These are phyloP conservation scores for Diorhabda carinulata DNA, from an alignment of 1,140 invertebrate species.

Conservation along the genomic window DNA sequence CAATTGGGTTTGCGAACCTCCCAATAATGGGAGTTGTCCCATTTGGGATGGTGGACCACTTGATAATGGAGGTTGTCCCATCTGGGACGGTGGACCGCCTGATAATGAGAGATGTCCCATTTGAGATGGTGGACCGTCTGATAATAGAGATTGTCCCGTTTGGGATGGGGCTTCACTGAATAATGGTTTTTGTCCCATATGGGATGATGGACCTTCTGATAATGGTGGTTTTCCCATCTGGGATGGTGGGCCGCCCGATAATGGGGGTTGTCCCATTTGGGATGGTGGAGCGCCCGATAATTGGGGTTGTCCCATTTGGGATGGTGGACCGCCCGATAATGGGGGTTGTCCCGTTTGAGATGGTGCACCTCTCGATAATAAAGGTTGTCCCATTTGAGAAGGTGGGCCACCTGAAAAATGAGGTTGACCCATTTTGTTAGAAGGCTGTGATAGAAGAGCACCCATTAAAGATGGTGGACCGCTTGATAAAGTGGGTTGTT, in stretches of 20 bases:
- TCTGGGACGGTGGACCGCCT: conserved; percentile 20
- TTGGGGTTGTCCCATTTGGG: not conserved
- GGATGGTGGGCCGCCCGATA: conserved; percentile 29
- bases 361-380: not conserved
- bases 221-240: conserved; percentile 16
- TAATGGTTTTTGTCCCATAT: conserved; percentile 16
- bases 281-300: conserved; percentile 40
- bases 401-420: conserved; percentile 23
- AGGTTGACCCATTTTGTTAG: conserved; percentile 16
- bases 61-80: conserved; percentile 21
- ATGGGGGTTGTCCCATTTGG: conserved; percentile 27
- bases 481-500: conserved; percentile 14
- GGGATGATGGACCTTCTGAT: not conserved
- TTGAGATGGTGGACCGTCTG: not conserved
- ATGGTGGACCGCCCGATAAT: not conserved
- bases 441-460: conserved; percentile 5
- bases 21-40: conserved; percentile 6
- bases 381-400: not conserved
- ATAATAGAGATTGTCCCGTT: not conserved
- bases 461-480: conserved; percentile 4
- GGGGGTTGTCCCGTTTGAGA: not conserved
- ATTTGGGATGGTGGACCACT: conserved; percentile 32
- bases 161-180: not conserved
- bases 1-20: conserved; percentile 18
- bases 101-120: not conserved